Conservation (phyloP, 2,888 invertebrate species). For the Lamellibrachia columna region DNA sequence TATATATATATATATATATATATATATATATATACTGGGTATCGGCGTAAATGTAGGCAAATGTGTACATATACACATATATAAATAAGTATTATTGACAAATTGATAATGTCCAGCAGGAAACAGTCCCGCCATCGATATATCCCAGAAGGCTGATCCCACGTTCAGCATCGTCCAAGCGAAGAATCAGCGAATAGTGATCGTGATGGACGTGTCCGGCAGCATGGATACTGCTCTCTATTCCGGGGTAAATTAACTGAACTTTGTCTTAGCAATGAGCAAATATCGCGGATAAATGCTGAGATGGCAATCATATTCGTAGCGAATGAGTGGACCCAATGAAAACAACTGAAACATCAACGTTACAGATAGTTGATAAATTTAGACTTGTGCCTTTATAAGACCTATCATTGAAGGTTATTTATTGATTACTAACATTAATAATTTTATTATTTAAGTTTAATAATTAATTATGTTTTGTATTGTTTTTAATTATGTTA, state of each 20-base stretch:
- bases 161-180: conserved; percentile 31
- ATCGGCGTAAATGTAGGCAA: background rate
- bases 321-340: too few relatives aligned
- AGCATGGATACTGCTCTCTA: conserved; percentile 21
- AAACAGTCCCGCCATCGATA: background rate
- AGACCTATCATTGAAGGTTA: too few relatives aligned
- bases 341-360: too few relatives aligned
- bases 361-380: too few relatives aligned
- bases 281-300: too few relatives aligned
- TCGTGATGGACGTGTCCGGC: conserved; percentile 35
- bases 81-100: background rate
- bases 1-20: background rate
- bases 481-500: too few relatives aligned
- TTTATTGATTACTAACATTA: too few relatives aligned
- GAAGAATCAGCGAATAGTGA: conserved; percentile 26
- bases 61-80: background rate
- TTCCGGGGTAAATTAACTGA: background rate
- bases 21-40: background rate
- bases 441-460: too few relatives aligned
- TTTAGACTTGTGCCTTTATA: too few relatives aligned
- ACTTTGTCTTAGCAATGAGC: too few relatives aligned
- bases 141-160: background rate
- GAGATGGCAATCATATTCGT: too few relatives aligned
- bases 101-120: background rate
- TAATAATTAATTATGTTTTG: too few relatives aligned